Base-by-base conservation (phyloP, 2,888 invertebrate genomes). In the Rotaria sp. region DNA sequence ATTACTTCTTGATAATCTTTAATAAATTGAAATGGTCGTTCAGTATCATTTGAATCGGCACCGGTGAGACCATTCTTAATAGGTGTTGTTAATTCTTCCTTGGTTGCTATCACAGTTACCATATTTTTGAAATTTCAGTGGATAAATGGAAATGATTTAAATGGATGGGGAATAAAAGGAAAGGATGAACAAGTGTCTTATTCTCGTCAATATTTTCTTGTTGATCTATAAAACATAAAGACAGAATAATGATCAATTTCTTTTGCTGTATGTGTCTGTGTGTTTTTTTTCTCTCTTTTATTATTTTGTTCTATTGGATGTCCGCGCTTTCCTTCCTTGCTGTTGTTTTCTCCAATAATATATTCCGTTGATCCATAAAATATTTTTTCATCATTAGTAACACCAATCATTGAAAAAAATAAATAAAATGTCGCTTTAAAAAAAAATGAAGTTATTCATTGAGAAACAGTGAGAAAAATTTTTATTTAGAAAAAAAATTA, bases 61-160 rank as follows among this genome's bases (percentile, higher is more conserved):
- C 18, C 18, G 15, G 30, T 35, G 5, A 67, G 35, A 67, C 67
- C 67, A 35, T 67, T 67, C 15, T 67, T 67, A 15, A 67, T 21
- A 35, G 67, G 67, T 67, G 35, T 67, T 67, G 67, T 35, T 67
- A 67, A 35, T 67, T 67, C 67, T 38, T 67, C 67, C 21, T 67
- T 67, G 35, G 67, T 30, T 67, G 67, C 67, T 67, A 67, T 67
- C 67, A 67, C 67, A 67, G 67, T 67, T 35, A 67, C 67, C 67
- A 67, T 67, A 10, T 21, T 15, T 35, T 35, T 8, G 38, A 67
- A 35, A 15, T 8, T 67, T 67, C 4, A 21, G 38, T 67, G 67
- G 67, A 67, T 35, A 67, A 45, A 67, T 67, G 67, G 35, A 67
- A 67, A 21, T 35, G 21, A 67, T 67, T 35, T 21, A 35, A 35